Evolutionary conservation across 2,888 invertebrate genomes (phyloP), one percentile per base, ranked within the genome.

Genomic region (Synergus japonicus): DNA sequence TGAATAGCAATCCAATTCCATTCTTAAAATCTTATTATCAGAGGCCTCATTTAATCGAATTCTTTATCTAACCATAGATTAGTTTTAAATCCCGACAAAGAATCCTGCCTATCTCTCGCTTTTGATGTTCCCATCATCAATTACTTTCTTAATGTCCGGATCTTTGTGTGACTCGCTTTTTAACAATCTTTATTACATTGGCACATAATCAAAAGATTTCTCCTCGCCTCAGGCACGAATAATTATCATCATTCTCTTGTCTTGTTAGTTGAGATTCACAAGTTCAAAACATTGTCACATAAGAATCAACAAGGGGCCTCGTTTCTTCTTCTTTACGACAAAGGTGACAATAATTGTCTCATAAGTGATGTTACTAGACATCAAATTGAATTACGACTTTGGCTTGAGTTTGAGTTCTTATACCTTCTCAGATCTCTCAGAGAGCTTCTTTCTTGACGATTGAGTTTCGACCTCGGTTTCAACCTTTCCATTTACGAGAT

Each of bases 401-500:
- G 66, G n/a, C 15, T n/a, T 7, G 60, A 10, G 10, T 43, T n/a
- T 22, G 29, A 10, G 10, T 43, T 66, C 18, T 66, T 44, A 66
- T 43, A 41, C 43, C 22, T 22, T 22, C 22, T 22, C 22, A 22
- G 22, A 22, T 22, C 22, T 22, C 67, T 46, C 18, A 15, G 9
- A 44, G 22, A 10, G 67, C 46, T 44, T 12, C 49, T 54, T 15
- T 54, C 12, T 54, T 44, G 10, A 44, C 44, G 44, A 10, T 66
- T 18, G 43, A 66, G 41, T 15, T 66, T 66, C n/a, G 43, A 66
- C 66, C 66, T 66, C 44, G 44, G 41, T 15, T 66, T 66, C n/a
- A 18, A 66, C 66, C 66, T 66, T 66, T 66, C 41, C 66, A n/a
- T 15, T 67, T 44, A 67, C 46, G 43, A 65, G n/a, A 22, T 5